Base-by-base conservation (phyloP, 1,140 invertebrate species). In the Scaptomyza hsui region DNA sequence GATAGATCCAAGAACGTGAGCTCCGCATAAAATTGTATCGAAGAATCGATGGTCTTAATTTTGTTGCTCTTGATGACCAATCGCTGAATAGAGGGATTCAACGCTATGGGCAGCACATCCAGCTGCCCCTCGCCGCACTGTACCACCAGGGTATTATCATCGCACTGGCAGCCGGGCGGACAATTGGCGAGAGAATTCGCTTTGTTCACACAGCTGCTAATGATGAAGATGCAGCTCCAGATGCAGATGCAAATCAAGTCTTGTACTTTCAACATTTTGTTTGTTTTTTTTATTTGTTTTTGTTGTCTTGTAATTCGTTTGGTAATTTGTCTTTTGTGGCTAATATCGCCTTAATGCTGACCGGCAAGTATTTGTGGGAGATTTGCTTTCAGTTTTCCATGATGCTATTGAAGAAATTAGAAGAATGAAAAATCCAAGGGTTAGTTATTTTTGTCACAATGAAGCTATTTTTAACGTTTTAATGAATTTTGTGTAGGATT, bases 71-170 rank as follows among this genome's bases (percentile, higher is more conserved):
- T 94, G 19, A 98, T 94, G 52, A 96, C 94, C 68, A 97, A 93
- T 6, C 96, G 93, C 89, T 96, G 96, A 57, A 98, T 96, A 56
- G 95, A 96, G 3, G 97, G 97, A 92, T 98, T 98, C 48, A 98
- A 92, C 0, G 97, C 96, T 73, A 98, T 98, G 21, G 97, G 97
- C 44, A 98, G 94, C 21, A 97, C 96, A 91, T 97, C 96, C 60
- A 98, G 92, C 73, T 96, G 96, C 71, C 95, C 96, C 78, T 95
- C 95, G 72, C 96, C 94, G 90, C 97, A 98, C 44, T 95, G 94
- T 1, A 97, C 97, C 7, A 96, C 94, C 44, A 97, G 93, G 0
- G 95, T 97, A 49, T 97, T 96, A 79, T 98, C 97, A 91, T 98
- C 96, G 92, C 97, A 98, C 88, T 92, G 94, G 90, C 97, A 98